Conservation (phyloP, 2,113 vertebrate species). For the Nematolebias whitei region DNA sequence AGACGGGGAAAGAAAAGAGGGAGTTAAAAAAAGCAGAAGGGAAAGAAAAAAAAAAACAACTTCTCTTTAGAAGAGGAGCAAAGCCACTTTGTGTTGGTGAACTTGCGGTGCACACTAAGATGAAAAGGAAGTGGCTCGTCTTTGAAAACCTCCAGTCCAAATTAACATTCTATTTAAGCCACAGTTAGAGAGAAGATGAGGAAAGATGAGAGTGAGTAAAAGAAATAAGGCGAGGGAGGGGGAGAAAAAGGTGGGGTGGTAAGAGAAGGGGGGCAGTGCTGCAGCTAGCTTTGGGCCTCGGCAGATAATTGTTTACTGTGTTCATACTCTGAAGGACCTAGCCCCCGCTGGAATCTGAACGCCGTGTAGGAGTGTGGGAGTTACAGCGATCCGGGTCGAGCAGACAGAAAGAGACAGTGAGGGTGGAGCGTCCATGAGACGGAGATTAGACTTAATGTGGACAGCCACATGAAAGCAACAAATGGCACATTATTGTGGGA, state of each 20-base stretch:
- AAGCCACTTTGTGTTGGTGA: constrained; percentile 74
- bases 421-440: constrained; percentile 45
- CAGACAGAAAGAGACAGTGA: constrained; percentile 26
- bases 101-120: constrained; percentile 72
- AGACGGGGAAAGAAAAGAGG: constrained; percentile 9
- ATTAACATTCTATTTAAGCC: constrained; percentile 81
- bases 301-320: constrained; percentile 83
- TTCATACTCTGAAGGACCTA: constrained; percentile 80
- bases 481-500: constrained; percentile 80
- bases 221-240: constrained; percentile 38
- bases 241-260: constrained; percentile 4
- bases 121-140: constrained; percentile 70
- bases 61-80: constrained; percentile 59
- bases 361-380: constrained; percentile 79
- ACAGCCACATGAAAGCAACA: constrained; percentile 80
- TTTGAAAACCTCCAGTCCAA: constrained; percentile 78
- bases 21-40: constrained; percentile 25
- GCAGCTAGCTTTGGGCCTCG: constrained; percentile 74
- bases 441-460: constrained; percentile 78
- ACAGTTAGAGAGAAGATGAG: constrained; percentile 63
- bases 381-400: constrained; percentile 72
- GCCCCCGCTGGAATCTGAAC: constrained; percentile 77
- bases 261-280: neutral
- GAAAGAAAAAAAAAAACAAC: constrained; percentile 59
- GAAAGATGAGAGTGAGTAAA: constrained; percentile 63